phyloP scores from a whole-genome alignment of 2,113 vertebrate species.

The Sphaerodactylus townsendi region DNA sequence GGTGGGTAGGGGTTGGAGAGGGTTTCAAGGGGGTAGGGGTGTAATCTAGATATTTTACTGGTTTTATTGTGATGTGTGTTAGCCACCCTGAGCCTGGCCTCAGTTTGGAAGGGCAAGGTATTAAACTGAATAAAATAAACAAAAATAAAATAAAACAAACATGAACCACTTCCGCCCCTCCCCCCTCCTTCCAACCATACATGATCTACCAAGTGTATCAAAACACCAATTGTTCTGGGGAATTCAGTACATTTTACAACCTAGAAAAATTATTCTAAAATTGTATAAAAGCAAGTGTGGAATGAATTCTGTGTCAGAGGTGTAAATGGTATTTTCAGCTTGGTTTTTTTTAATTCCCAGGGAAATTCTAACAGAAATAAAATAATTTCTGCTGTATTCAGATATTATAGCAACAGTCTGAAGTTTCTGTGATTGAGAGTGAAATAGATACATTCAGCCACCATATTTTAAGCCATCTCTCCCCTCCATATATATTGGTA shows the following conservation, averaged over 20 bases:
- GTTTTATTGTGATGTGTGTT: no score
- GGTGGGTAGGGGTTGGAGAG: no score
- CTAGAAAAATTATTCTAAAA: neutral
- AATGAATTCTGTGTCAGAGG: conserved; percentile 6
- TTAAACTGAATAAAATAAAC: no score
- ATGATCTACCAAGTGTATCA: conserved; percentile 11
- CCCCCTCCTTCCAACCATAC: neutral
- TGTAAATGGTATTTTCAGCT: fast-evolving
- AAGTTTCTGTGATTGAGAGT: neutral
- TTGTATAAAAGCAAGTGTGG: neutral
- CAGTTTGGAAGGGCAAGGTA: no score
- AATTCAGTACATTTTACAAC: neutral
- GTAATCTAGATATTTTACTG: no score
- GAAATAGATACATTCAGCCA: no score
- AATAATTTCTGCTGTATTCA: neutral
- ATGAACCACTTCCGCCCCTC: neutral
- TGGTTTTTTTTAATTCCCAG: neutral
- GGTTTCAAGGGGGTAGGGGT: no score
- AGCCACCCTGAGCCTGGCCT: no score
- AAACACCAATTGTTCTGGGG: neutral
- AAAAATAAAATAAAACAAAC: no score
- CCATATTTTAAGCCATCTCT: neutral
- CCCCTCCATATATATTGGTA: neutral
- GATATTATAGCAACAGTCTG: neutral
- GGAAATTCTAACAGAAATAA: conserved; percentile 20